phyloP scores from a whole-genome alignment of 2,888 invertebrate genomes.

The Empis stercorea region DNA sequence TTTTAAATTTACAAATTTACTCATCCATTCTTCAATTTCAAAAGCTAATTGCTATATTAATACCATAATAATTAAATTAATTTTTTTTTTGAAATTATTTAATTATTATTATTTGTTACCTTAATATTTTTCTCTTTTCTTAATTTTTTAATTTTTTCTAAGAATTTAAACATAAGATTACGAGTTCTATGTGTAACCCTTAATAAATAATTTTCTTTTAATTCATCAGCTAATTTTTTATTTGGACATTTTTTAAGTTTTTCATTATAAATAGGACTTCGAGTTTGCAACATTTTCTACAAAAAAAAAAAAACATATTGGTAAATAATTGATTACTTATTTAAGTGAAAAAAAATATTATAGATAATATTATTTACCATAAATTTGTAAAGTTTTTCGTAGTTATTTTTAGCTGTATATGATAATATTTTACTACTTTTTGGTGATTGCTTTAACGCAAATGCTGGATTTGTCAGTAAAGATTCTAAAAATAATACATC shows the following conservation, averaged over 20 bases:
- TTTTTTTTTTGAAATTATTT: background rate
- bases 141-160: conserved; percentile 13
- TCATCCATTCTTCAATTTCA: conserved; percentile 17
- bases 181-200: conserved; percentile 20
- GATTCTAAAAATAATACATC: no score
- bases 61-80: conserved; percentile 10
- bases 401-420: conserved; percentile 3
- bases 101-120: conserved; percentile 3
- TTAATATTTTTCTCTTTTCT: conserved; percentile 10
- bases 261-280: conserved; percentile 21
- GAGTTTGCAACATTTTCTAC: conserved; percentile 18
- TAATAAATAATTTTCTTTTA: conserved; percentile 14
- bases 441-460: background rate
- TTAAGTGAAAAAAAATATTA: no score
- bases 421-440: conserved; percentile 7
- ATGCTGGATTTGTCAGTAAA: no score
- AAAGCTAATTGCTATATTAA: conserved; percentile 13
- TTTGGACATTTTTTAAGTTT: conserved; percentile 2
- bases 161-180: conserved; percentile 18
- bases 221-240: background rate
- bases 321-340: no score
- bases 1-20: conserved; percentile 18
- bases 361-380: conserved; percentile 6
- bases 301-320: background rate
- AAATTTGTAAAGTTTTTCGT: conserved; percentile 5